Percentiles rank a stretch among this genome's conserved stretches.
Conservation (phyloP, 2,888 invertebrate species). For the Epirrhoe alternata region DNA sequence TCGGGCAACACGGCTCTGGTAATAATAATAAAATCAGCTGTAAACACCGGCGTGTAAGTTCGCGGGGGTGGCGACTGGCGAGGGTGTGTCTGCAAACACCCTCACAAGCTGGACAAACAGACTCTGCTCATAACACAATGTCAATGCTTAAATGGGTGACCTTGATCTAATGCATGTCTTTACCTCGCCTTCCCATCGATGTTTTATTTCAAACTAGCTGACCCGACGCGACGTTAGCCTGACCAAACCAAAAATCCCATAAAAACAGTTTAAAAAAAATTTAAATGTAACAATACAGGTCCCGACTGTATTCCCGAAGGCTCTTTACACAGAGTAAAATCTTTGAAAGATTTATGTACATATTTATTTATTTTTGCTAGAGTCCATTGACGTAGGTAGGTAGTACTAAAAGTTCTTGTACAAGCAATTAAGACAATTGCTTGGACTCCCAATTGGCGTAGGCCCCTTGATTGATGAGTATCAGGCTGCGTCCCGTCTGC, state of each 20-base stretch:
- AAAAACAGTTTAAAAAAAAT: no score
- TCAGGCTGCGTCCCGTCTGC: conserved; percentile 8
- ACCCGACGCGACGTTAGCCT: no score
- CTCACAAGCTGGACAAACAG: neutral
- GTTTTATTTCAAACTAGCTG: no score
- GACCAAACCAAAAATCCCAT: no score
- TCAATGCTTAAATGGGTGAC: conserved; percentile 21
- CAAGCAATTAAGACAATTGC: conserved; percentile 16
- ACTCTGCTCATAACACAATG: conserved; percentile 28
- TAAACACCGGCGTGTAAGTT: conserved; percentile 20
- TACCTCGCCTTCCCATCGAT: neutral
- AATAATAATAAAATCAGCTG: conserved; percentile 18
- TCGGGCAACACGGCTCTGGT: conserved; percentile 16
- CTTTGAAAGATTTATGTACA: neutral
- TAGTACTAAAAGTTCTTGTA: conserved; percentile 5
- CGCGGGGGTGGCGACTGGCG: conserved; percentile 4
- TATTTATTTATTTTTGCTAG: neutral
- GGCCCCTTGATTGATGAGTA: conserved; percentile 11
- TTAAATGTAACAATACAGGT: no score
- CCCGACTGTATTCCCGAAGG: no score
- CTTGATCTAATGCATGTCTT: conserved; percentile 15
- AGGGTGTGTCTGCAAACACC: conserved; percentile 30
- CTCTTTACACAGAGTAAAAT: no score
- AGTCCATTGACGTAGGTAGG: neutral
- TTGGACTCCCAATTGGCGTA: conserved; percentile 13